A percentile compares a stretch with the other conserved stretches of the same genome.
Conservation (phyloP, 2,888 invertebrate species). For the Nebria salina region DNA sequence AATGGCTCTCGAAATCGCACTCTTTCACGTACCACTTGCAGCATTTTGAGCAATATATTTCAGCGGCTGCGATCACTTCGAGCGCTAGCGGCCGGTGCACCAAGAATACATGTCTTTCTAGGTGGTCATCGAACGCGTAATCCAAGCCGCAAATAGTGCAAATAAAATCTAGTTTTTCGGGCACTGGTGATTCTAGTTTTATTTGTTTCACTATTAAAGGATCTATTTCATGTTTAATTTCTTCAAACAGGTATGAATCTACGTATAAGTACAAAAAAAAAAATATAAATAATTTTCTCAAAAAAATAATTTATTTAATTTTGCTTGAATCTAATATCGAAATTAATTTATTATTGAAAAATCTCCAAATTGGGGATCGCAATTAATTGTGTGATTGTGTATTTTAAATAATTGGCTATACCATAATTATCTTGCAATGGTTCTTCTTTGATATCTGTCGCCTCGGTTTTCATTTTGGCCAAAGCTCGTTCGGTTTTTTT, state of each 20-base stretch:
- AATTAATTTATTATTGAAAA: no score
- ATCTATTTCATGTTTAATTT: background rate
- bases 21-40: background rate
- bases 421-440: no score
- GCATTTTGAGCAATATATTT: slow-evolving; percentile 6
- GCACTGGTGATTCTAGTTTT: background rate
- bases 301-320: no score
- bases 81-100: slow-evolving; percentile 4
- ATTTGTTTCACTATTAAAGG: background rate
- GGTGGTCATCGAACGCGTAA: background rate
- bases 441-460: no score
- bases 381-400: no score
- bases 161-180: background rate
- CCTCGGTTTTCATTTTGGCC: no score
- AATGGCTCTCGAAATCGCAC: background rate
- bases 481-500: no score
- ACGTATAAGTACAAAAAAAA: background rate
- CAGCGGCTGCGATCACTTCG: background rate
- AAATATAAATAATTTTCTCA: no score
- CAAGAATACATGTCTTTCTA: background rate
- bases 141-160: background rate
- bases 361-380: no score
- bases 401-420: no score
- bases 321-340: no score
- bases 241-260: background rate